A percentile compares a stretch with the other conserved stretches of the same genome.
Evolutionary conservation across 2,113 vertebrate genomes (phyloP).

Genomic region (Eolophus roseicapilla): DNA sequence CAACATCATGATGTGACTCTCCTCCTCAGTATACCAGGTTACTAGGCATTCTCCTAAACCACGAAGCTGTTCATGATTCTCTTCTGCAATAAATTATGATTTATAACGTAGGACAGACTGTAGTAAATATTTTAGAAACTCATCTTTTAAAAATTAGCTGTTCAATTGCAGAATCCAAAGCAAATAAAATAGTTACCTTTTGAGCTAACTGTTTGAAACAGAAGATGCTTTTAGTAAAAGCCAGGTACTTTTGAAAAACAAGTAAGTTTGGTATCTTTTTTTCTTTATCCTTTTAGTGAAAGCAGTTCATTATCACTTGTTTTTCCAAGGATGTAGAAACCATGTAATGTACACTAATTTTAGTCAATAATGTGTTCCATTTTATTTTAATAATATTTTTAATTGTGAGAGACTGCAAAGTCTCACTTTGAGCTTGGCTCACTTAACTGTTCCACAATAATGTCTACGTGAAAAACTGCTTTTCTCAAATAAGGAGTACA

Average conservation of each 20-base stretch:
- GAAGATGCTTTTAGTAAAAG: background rate
- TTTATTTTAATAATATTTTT: background rate
- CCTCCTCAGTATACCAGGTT: background rate
- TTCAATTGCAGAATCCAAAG: background rate
- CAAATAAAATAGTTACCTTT: conserved; percentile 24
- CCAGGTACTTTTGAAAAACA: background rate
- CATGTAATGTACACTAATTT: background rate
- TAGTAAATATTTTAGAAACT: background rate
- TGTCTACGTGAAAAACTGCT: background rate
- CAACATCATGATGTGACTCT: accelerated
- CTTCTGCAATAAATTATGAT: background rate
- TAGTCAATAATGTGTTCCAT: background rate
- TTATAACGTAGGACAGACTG: background rate
- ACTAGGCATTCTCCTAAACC: background rate
- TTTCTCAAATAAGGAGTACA: background rate
- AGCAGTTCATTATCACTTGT: background rate
- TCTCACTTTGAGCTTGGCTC: background rate
- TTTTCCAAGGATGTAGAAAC: background rate
- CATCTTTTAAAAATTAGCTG: background rate
- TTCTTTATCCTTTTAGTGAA: background rate
- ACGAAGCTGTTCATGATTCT: background rate
- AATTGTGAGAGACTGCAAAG: background rate
- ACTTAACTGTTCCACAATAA: background rate
- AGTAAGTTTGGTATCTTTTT: background rate
- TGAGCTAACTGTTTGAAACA: background rate